Percentiles rank a stretch among this genome's conserved stretches.
phyloP scores from a whole-genome alignment of 2,888 invertebrate genomes.

The Sarcophaga rosellei region DNA sequence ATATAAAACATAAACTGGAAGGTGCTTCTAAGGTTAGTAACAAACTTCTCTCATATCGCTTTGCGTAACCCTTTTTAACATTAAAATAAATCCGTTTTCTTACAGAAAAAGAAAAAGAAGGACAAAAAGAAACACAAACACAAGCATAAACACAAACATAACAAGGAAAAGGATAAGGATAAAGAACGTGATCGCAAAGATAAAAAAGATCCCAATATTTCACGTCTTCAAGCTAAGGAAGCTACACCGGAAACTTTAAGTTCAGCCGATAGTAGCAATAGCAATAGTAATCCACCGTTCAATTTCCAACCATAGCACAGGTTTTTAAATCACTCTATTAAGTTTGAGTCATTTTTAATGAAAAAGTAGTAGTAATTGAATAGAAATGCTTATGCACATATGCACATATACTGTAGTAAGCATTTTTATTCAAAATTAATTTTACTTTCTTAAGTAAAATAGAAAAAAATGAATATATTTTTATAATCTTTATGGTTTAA shows the following conservation, averaged over 20 bases:
- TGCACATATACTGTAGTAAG: not conserved
- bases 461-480: slow-evolving; percentile 26
- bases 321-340: slow-evolving; percentile 66
- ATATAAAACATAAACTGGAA: slow-evolving; percentile 82
- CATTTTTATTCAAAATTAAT: slow-evolving; percentile 13
- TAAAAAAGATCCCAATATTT: slow-evolving; percentile 79
- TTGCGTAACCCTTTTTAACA: not conserved
- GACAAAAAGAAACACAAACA: slow-evolving; percentile 91
- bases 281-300: slow-evolving; percentile 79
- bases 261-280: slow-evolving; percentile 81
- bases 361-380: slow-evolving; percentile 51
- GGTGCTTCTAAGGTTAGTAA: slow-evolving; percentile 81
- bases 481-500: slow-evolving; percentile 1
- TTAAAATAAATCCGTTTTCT: not conserved
- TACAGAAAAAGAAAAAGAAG: slow-evolving; percentile 86
- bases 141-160: slow-evolving; percentile 96
- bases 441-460: slow-evolving; percentile 11
- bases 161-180: slow-evolving; percentile 85
- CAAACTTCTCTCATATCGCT: slow-evolving; percentile 23
- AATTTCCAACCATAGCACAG: slow-evolving; percentile 70
- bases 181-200: slow-evolving; percentile 82
- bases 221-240: slow-evolving; percentile 78
- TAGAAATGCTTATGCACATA: slow-evolving; percentile 17
- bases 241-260: slow-evolving; percentile 81
- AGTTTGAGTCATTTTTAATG: slow-evolving; percentile 66